Evolutionary conservation across 2,888 invertebrate genomes (phyloP), one percentile per base, ranked within the genome.

Genomic region (Drosophila mercatorum): DNA sequence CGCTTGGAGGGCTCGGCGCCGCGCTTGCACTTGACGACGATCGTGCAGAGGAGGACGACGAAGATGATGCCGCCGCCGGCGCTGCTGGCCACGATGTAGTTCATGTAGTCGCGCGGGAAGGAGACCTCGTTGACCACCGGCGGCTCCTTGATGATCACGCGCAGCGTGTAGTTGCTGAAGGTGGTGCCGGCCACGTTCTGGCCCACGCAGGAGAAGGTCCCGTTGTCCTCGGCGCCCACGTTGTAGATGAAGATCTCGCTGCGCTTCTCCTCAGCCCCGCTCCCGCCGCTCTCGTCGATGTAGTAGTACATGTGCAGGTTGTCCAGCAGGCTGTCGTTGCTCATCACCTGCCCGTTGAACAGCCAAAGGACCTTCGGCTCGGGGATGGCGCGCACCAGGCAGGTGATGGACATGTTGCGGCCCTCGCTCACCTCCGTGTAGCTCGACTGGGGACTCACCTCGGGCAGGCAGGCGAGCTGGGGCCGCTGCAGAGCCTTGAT

Each of bases 291-390:
- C 85, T 95, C 96, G 88, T 96, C 96, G 12, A 95, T 94, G 83
- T 94, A 96, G 93, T 95, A 96, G 83, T 95, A 94, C 88, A 96
- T 94, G 86, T 95, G 95, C 56, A 95, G 93, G 68, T 95, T 96
- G 31, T 95, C 95, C 78, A 95, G 94, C 67, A 94, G 94, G 47
- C 96, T 95, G 90, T 96, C 96, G 93, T 96, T 97, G 91, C 95
- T 96, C 90, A 96, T 94, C 71, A 96, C 94, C 92, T 96, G 95
- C 49, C 97, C 97, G 91, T 97, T 96, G 93, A 96, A 97, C 91
- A 95, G 95, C 97, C 97, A 97, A 4, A 96, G 95, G 56, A 97
- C 95, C 90, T 95, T 95, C 10, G 97, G 97, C 92, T 96, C 96
- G 0, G 97, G 97, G 64, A 96, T 94, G 41, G 97, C 96, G 73